phyloP scores from a whole-genome alignment of 2,797 vertebrate species.

The Platalea minor region DNA sequence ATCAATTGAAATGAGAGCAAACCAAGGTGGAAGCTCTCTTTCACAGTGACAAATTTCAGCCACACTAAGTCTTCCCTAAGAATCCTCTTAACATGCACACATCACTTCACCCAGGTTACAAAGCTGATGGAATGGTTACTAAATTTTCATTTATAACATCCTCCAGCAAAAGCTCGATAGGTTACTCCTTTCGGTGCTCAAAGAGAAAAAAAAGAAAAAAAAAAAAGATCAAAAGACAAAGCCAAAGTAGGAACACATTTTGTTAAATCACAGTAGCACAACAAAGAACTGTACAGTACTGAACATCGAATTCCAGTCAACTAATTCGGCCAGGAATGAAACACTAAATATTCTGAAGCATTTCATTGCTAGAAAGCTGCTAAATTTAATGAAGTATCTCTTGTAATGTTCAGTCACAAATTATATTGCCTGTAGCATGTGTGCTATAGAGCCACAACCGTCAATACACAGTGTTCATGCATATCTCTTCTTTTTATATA shows the following conservation, averaged over 20 bases:
- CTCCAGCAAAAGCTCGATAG: conserved; percentile 99
- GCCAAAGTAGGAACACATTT: conserved; percentile 66
- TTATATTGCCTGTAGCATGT: not conserved
- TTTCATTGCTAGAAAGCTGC: not conserved
- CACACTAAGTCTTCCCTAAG: not conserved
- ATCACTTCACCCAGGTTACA: conserved; percentile 93
- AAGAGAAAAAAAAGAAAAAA: conserved; percentile 67
- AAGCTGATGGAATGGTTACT: conserved; percentile 94
- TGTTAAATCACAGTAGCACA: conserved; percentile 16
- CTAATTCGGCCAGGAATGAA: fast-evolving
- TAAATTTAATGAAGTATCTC: not conserved
- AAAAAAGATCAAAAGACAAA: conserved; percentile 50
- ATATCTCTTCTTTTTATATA: not conserved
- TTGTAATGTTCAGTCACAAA: not conserved
- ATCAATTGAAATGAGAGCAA: not conserved
- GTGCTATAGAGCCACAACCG: not conserved
- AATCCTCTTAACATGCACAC: conserved; percentile 80
- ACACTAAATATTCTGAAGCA: not conserved
- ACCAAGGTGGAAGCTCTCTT: not conserved
- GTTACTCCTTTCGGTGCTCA: conserved; percentile 99
- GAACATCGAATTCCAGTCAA: not conserved
- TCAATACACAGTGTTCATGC: not conserved
- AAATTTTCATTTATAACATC: conserved; percentile 99
- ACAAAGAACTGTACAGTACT: not conserved
- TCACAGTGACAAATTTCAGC: not conserved